Percentiles rank a stretch among this genome's conserved stretches.
phyloP scores from a whole-genome alignment of 2,888 invertebrate genomes.

The Oxytorus armatus region DNA sequence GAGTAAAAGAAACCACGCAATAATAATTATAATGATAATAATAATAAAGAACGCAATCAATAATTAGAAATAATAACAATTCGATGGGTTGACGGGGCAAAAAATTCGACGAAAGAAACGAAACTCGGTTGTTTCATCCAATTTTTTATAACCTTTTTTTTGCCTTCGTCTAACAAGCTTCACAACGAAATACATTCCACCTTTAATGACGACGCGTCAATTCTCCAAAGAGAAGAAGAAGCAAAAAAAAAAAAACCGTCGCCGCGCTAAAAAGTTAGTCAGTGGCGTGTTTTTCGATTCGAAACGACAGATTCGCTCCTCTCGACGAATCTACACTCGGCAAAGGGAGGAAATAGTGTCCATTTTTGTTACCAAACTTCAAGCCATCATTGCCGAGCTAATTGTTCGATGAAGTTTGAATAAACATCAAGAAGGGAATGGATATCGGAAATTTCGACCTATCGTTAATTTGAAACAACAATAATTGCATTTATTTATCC shows the following conservation, averaged over 20 bases:
- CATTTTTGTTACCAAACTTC: background rate
- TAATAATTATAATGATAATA: slow-evolving; percentile 19
- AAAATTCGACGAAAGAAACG: slow-evolving; percentile 32
- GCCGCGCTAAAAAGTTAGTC: background rate
- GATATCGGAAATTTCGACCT: slow-evolving; percentile 1
- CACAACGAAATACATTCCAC: background rate
- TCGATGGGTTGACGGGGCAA: slow-evolving; percentile 15
- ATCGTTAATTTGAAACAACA: background rate
- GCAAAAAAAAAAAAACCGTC: background rate
- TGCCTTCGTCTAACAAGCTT: background rate
- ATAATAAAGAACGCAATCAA: slow-evolving; percentile 38
- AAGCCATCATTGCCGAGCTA: background rate
- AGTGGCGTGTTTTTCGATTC: background rate
- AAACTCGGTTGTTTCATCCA: slow-evolving; percentile 11
- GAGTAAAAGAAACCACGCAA: slow-evolving; percentile 36
- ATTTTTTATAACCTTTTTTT: slow-evolving; percentile 1
- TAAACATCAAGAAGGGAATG: slow-evolving; percentile 13
- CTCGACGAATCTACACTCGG: background rate
- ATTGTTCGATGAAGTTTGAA: background rate
- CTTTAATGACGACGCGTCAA: background rate
- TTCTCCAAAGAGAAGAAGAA: background rate
- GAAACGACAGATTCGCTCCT: background rate
- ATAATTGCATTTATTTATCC: too few species aligned
- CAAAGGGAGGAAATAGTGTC: background rate
- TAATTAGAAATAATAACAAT: slow-evolving; percentile 39